phyloP scores from a whole-genome alignment of 92 coral and sea anemone species.

The Desmophyllum pertusum region DNA sequence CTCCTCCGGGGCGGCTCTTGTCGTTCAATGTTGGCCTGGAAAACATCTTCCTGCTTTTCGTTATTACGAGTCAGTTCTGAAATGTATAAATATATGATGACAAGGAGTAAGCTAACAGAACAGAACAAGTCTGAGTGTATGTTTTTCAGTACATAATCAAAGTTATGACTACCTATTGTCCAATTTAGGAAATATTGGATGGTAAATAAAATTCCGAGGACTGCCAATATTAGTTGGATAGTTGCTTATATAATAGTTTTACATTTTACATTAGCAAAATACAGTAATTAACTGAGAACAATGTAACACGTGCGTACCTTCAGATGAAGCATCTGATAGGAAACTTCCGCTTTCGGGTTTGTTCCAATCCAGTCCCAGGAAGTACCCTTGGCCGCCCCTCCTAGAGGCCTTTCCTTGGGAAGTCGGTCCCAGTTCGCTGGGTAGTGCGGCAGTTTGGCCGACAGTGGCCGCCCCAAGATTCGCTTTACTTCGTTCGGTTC shows the following conservation, averaged over 20 bases:
- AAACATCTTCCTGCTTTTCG: too few species aligned
- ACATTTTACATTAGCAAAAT: too few species aligned
- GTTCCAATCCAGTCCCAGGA: background rate
- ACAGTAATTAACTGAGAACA: too few species aligned
- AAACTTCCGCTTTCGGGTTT: background rate
- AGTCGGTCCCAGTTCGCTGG: slow-evolving; percentile 36
- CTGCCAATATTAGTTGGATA: too few species aligned
- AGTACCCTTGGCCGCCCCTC: slow-evolving; percentile 33
- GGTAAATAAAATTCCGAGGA: too few species aligned
- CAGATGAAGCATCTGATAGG: slow-evolving; percentile 13
- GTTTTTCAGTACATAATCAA: too few species aligned
- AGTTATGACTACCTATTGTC: too few species aligned
- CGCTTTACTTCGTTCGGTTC: background rate
- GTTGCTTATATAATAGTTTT: too few species aligned
- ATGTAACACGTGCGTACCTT: slow-evolving; percentile 11
- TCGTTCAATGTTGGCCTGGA: too few species aligned
- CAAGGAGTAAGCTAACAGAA: background rate
- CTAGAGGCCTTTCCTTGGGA: slow-evolving; percentile 21
- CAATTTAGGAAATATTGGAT: too few species aligned
- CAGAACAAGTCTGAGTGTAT: background rate
- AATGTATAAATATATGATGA: background rate
- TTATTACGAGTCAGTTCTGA: background rate
- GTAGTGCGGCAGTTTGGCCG: slow-evolving; percentile 21
- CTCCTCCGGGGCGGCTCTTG: too few species aligned
- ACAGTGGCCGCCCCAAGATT: slow-evolving; percentile 14